phyloP scores from a whole-genome alignment of 1,140 invertebrate genomes.

The Drosophila santomea region DNA sequence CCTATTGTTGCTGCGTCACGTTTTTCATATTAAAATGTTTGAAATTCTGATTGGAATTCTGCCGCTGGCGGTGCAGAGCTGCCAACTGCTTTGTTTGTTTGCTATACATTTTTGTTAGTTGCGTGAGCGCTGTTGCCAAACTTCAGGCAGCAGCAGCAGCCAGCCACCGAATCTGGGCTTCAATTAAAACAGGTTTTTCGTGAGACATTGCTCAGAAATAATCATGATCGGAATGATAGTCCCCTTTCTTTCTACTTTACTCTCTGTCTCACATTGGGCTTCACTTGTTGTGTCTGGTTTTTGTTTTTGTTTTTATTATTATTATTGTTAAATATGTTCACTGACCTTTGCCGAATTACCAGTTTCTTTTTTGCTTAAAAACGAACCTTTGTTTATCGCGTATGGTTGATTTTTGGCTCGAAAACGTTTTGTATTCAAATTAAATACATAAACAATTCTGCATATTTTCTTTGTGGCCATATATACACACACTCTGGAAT shows the following conservation, averaged over 20 bases:
- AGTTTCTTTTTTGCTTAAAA: slow-evolving; percentile 44
- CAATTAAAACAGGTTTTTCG: slow-evolving; percentile 72
- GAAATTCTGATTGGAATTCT: slow-evolving; percentile 71
- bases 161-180: slow-evolving; percentile 50
- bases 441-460: slow-evolving; percentile 14
- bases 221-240: slow-evolving; percentile 67
- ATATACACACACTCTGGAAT: slow-evolving; percentile 8
- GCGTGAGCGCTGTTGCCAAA: slow-evolving; percentile 68
- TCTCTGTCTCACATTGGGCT: not conserved
- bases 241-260: slow-evolving; percentile 7
- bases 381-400: slow-evolving; percentile 23
- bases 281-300: slow-evolving; percentile 53
- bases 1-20: slow-evolving; percentile 63
- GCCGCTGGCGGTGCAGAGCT: slow-evolving; percentile 28
- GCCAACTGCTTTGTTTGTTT: slow-evolving; percentile 49
- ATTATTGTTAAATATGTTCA: slow-evolving; percentile 76
- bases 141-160: slow-evolving; percentile 65
- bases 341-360: slow-evolving; percentile 77
- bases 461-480: slow-evolving; percentile 41
- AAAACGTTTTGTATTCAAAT: slow-evolving; percentile 43
- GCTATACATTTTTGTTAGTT: slow-evolving; percentile 41
- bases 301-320: slow-evolving; percentile 38
- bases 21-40: slow-evolving; percentile 71
- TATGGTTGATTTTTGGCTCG: slow-evolving; percentile 9
- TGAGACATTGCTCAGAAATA: slow-evolving; percentile 43